A percentile compares a stretch with the other conserved stretches of the same genome.
Conservation (phyloP, 2,113 vertebrate species). For the Phrynosoma blainvillii region DNA sequence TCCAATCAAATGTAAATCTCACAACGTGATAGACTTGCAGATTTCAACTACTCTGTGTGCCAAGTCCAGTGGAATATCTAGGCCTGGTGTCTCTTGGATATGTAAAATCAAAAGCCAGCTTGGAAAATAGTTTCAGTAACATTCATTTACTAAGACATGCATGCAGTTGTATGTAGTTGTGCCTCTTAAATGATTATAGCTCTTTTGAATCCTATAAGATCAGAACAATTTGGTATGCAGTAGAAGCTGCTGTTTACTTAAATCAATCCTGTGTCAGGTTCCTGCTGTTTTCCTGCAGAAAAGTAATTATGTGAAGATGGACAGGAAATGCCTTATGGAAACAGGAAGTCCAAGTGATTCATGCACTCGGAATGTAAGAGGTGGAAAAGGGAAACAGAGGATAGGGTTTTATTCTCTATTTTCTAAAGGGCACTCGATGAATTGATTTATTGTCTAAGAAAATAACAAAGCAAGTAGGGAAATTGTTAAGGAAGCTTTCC, state of each 20-base stretch:
- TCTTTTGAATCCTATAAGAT: conserved; percentile 18
- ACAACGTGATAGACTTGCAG: neutral
- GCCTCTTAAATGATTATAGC: conserved; percentile 46
- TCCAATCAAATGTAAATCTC: neutral
- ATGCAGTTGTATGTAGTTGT: conserved; percentile 22
- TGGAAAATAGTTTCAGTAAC: neutral
- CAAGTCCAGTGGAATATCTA: neutral
- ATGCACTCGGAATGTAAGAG: conserved; percentile 89
- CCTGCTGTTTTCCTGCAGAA: conserved; percentile 86
- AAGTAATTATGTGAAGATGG: conserved; percentile 81
- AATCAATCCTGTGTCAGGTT: conserved; percentile 83
- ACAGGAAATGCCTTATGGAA: conserved; percentile 97
- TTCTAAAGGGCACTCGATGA: conserved; percentile 90
- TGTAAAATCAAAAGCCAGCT: conserved; percentile 3
- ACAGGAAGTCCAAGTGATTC: conserved; percentile 96
- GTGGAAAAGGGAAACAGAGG: conserved; percentile 55
- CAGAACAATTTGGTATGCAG: conserved; percentile 57
- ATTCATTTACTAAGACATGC: neutral
- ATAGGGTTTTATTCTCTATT: conserved; percentile 78
- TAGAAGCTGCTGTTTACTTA: conserved; percentile 80
- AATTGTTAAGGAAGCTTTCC: conserved; percentile 92
- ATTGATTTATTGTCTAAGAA: conserved; percentile 97
- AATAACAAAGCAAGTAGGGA: conserved; percentile 91
- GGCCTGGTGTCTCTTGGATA: neutral
- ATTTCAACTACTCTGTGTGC: neutral